Conservation (phyloP, 2,888 invertebrate genomes). For the Patella caerulea region DNA sequence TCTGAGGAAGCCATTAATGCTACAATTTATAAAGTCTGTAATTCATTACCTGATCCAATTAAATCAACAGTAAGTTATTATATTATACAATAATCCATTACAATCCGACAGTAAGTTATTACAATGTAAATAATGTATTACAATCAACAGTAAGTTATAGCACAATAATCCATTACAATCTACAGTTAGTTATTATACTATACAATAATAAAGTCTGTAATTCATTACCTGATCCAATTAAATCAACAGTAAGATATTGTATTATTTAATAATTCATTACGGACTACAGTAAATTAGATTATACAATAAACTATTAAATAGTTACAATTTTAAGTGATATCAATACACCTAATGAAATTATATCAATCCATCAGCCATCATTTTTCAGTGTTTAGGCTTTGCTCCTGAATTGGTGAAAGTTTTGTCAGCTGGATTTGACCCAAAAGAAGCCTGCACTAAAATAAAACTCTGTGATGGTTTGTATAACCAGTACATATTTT, state of each 20-base stretch:
- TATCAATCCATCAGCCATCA: background rate
- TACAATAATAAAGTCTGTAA: constrained; percentile 3
- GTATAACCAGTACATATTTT: background rate
- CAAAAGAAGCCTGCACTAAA: constrained; percentile 34
- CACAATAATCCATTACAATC: constrained; percentile 30
- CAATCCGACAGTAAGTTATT: background rate
- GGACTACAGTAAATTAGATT: background rate
- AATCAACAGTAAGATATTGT: background rate
- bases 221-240: background rate
- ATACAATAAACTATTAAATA: background rate
- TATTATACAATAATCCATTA: background rate
- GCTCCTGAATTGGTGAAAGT: constrained; percentile 27
- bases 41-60: constrained; percentile 34
- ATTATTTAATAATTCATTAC: background rate
- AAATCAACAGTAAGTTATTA: constrained; percentile 33
- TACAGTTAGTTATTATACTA: constrained; percentile 28
- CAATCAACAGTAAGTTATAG: background rate
- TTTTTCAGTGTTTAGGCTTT: constrained; percentile 30
- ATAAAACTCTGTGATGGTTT: constrained; percentile 28
- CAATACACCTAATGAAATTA: too few species aligned
- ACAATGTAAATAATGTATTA: background rate
- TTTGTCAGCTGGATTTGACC: constrained; percentile 28
- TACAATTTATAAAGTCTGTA: constrained; percentile 40
- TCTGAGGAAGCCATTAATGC: constrained; percentile 36
- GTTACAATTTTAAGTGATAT: too few species aligned